These are phyloP conservation scores for Minunthozetes semirufus DNA, from an alignment of 2,888 invertebrate species.

Conservation along the genomic window DNA sequence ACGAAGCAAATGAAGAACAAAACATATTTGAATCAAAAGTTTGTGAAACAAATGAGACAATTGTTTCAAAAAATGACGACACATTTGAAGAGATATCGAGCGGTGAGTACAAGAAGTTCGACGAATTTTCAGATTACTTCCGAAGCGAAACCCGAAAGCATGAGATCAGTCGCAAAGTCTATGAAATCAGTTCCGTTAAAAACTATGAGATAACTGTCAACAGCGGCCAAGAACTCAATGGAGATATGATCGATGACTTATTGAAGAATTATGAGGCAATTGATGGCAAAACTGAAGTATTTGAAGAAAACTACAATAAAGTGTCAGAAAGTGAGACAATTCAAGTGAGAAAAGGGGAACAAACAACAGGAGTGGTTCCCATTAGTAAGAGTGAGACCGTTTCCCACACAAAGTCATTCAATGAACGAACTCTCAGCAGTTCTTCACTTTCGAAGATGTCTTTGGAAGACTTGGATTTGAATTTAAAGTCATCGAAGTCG, in stretches of 20 bases:
- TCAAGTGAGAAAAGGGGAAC: not conserved
- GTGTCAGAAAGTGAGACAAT: not conserved
- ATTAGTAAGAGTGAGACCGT: not conserved
- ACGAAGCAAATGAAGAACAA: not conserved
- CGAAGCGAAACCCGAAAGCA: not conserved
- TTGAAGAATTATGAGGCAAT: not conserved
- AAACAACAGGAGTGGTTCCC: not conserved
- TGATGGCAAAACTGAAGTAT: not conserved
- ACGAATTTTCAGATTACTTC: slow-evolving; percentile 12
- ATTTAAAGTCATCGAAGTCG: not conserved
- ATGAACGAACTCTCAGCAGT: not conserved
- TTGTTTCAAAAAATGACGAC: not conserved
- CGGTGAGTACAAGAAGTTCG: slow-evolving; percentile 16
- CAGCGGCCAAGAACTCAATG: not conserved
- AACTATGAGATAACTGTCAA: not conserved
- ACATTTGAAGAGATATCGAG: slow-evolving; percentile 15
- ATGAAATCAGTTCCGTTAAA: slow-evolving; percentile 6
- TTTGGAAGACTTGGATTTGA: not conserved
- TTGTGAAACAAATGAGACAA: not conserved
- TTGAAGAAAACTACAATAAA: not conserved
- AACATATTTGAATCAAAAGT: not conserved
- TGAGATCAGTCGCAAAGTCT: not conserved
- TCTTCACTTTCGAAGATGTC: not conserved
- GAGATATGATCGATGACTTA: not conserved
- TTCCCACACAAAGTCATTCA: not conserved